Base-by-base conservation (phyloP, 1,140 invertebrate genomes). In the Venustaconcha ellipsiformis region DNA sequence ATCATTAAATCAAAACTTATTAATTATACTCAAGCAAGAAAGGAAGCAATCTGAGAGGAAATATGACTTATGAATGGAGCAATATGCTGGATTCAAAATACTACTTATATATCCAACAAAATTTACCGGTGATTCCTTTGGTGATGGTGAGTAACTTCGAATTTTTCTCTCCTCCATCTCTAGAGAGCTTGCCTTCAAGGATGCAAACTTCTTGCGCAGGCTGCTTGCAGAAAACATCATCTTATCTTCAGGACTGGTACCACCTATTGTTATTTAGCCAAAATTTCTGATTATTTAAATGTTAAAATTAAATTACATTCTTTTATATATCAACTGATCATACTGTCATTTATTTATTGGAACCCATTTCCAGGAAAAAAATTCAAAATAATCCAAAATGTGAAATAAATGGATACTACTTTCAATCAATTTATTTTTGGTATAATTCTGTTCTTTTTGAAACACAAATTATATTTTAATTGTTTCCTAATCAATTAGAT, bases 151-250 rank as follows among this genome's bases (percentile, higher is more conserved):
- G 78, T 82, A 79, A 59, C 79, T 87, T 57, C 89, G 70, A 88
- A 90, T 90, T 90, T 80, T 78, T 70, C 81, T 73, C 64, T 87
- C 85, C 64, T 87, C 77, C 86, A 92, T 76, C 89, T 92, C 83
- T 88, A 92, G 78, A 80, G 90, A 83, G 81, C 87, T 79, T 80
- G 89, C 87, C 80, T 80, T 80, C 30, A 60, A 76, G 59, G 78
- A 82, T 57, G 82, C 86, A 71, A 87, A 82, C 65, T 84, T 85
- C 70, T 83, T 85, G 55, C 85, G 80, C 55, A 81, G 67, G 70
- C 79, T 78, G 12, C 80, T 57, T 48, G 76, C 78, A 58, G 78
- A 79, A n/a, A 72, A 72, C 56, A 66, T 67, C 73, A 76, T 72
- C 66, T 70, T 79, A 14, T 80, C 82, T 56, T 82, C 78, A 15